Evolutionary conservation across 2,797 vertebrate genomes (phyloP).

Genomic region (Lerista edwardsae): DNA sequence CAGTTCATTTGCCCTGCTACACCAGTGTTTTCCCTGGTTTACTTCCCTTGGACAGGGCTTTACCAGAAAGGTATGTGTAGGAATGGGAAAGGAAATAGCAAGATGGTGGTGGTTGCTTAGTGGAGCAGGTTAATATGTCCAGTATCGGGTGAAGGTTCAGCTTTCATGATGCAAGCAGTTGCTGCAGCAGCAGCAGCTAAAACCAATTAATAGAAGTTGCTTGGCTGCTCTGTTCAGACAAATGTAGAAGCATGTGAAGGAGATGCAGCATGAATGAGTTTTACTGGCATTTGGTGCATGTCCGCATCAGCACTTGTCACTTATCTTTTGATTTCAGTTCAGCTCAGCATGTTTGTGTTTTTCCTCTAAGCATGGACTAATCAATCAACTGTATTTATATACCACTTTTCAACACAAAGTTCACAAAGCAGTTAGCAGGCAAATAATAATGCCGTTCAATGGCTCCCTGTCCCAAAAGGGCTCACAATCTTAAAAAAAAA

Average conservation of each 20-base stretch:
- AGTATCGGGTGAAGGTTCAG: neutral
- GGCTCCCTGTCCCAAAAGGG: no score
- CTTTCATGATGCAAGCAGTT: neutral
- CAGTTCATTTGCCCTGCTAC: neutral
- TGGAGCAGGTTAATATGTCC: neutral
- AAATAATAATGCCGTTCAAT: no score
- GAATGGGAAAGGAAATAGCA: no score
- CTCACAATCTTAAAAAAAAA: no score
- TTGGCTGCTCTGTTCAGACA: neutral
- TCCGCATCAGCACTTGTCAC: neutral
- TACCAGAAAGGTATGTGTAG: neutral
- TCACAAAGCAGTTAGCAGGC: no score
- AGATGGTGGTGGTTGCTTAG: neutral
- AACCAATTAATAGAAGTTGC: neutral
- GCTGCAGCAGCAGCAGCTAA: neutral
- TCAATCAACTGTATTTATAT: no score
- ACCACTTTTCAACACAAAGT: no score
- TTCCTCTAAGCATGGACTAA: neutral
- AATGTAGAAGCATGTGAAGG: neutral
- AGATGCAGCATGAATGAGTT: neutral
- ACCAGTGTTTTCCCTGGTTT: neutral
- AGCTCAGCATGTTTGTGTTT: neutral
- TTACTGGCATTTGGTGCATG: neutral
- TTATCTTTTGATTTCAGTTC: no score
- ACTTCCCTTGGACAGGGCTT: neutral